phyloP scores from a whole-genome alignment of 2,797 vertebrate species.

The Cottoperca gobio region DNA sequence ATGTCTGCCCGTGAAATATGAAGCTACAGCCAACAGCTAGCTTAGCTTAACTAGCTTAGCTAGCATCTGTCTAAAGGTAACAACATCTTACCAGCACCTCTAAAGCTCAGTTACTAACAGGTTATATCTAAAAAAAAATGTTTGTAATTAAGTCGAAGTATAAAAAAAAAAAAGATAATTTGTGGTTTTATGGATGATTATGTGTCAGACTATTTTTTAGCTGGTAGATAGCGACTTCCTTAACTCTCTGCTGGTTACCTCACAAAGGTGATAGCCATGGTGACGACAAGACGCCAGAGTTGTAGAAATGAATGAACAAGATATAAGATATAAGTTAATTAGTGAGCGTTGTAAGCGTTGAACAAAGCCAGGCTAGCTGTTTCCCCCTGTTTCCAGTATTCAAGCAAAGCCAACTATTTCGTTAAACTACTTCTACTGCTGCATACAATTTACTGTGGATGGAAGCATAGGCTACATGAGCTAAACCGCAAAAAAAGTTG shows the following conservation, averaged over 20 bases:
- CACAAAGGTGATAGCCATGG: background rate
- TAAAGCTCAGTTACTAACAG: background rate
- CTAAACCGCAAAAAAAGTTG: no score
- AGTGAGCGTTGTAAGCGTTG: background rate
- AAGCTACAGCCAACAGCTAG: background rate
- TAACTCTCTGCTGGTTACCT: background rate
- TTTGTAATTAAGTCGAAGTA: background rate
- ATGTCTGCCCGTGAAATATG: background rate
- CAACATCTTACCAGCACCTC: background rate
- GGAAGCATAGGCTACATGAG: no score
- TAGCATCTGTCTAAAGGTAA: background rate
- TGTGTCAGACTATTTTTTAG: background rate
- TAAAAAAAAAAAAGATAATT: background rate
- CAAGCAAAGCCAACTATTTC: background rate
- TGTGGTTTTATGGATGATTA: background rate
- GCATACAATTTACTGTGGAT: background rate
- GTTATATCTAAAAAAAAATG: no score
- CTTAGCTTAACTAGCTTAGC: background rate
- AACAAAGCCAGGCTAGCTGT: background rate
- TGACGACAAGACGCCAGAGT: background rate
- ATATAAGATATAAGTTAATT: background rate
- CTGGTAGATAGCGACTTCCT: background rate
- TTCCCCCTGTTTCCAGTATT: background rate
- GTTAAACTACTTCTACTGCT: background rate
- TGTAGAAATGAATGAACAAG: background rate